phyloP scores from a whole-genome alignment of 2,888 invertebrate genomes.

The Philhelius pedissequus region DNA sequence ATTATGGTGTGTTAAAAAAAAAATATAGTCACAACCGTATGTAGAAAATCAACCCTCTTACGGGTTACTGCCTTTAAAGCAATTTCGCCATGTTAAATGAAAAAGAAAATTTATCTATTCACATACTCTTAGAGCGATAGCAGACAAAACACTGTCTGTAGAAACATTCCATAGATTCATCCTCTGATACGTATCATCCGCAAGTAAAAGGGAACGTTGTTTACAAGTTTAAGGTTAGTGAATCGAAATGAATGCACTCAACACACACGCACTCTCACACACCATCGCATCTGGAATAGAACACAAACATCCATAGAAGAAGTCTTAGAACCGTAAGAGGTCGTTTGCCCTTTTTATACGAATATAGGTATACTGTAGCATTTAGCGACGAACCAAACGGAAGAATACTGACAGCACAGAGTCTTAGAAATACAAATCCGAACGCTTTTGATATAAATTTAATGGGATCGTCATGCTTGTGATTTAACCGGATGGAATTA shows the following conservation, averaged over 20 bases:
- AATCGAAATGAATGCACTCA: constrained; percentile 25
- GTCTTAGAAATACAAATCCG: not conserved
- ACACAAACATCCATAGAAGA: not conserved
- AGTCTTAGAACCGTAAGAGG: constrained; percentile 32
- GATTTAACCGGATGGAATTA: constrained; percentile 25
- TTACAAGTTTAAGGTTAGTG: constrained; percentile 29
- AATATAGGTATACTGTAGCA: too few relatives aligned
- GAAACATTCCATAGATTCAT: constrained; percentile 3
- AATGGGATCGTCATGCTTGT: constrained; percentile 39
- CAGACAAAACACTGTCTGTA: constrained; percentile 13
- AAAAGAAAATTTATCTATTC: constrained; percentile 7
- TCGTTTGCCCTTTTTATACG: constrained; percentile 46
- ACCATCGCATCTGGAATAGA: not conserved
- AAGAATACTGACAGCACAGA: not conserved
- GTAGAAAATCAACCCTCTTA: not conserved
- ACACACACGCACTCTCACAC: not conserved
- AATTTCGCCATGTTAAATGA: constrained; percentile 2
- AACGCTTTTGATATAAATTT: constrained; percentile 24
- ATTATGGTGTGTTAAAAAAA: not conserved
- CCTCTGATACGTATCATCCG: not conserved
- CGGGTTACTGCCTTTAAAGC: not conserved
- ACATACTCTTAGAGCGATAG: not conserved
- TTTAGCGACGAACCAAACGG: too few relatives aligned
- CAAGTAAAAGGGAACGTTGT: constrained; percentile 23
- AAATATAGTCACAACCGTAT: not conserved